Evolutionary conservation across 2,797 vertebrate species (phyloP), one percentile per base, ranked within the genome.

Genomic region (Acomys russatus): DNA sequence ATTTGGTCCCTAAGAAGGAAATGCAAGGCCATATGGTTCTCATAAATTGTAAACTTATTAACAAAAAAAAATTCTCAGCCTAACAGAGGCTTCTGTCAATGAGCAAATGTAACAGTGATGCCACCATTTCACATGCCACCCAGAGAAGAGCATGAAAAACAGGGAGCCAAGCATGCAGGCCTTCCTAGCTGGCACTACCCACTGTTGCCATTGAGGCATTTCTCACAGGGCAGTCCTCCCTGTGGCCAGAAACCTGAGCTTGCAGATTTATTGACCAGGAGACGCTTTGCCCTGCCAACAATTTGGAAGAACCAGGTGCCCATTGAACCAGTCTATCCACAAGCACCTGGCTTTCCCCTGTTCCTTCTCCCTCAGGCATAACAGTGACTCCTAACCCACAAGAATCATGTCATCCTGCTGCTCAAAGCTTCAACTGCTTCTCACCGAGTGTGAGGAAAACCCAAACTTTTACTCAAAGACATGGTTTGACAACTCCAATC

Each of bases 1-100:
- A 66, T 20, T 64, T 64, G 79, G n/a, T 85, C 87, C 35, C 82
- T 92, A 51, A 38, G 33, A 84, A 92, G 35, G 44, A 88, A 92
- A 82, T 78, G 33, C 71, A 73, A 92, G 56, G 38, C 20, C 54
- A 20, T 51, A n/a, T 88, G 44, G n/a, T 56, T 88, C 91, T 94
- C 9, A 73, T 90, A 35, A 88, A 49, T 28, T 77, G 12, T 88
- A 54, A 88, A 63, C 38, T 33, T 56, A 20, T 59, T 71, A 68
- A 68, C 30, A 91, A 89, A 85, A 71, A 66, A 80, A 64, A 12
- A 28, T n/a, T 90, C 30, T 63, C 9, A 44, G 22, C 28, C 74
- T 70, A 56, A 73, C 82, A 78, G 51, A 64, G 88, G 6, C 38
- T 93, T 88, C 33, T 30, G 20, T 64, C 63, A 82, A 89, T 35